phyloP scores from a whole-genome alignment of 2,888 invertebrate genomes.

The Scrobipalpa costella region DNA sequence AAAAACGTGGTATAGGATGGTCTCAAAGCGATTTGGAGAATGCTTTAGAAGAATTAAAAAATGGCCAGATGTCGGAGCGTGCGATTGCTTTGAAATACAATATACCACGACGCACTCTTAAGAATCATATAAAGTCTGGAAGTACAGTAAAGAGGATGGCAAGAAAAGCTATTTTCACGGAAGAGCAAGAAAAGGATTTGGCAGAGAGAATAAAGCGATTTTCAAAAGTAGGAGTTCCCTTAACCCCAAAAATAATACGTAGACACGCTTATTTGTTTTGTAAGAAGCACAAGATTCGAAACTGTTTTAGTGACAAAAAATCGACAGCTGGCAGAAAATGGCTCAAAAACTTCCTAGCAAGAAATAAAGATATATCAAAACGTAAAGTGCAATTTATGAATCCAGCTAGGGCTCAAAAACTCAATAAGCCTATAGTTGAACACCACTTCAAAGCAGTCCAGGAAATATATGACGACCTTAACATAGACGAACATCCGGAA shows the following conservation, averaged over 20 bases:
- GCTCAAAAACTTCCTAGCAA: conserved; percentile 31
- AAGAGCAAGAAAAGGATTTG: conserved; percentile 30
- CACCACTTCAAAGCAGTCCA: conserved; percentile 28
- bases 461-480: conserved; percentile 31
- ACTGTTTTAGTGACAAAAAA: conserved; percentile 30
- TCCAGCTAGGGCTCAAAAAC: conserved; percentile 33
- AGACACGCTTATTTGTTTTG: conserved; percentile 31
- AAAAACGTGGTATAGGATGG: no score
- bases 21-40: no score
- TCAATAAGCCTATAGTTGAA: conserved; percentile 32
- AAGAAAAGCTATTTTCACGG: conserved; percentile 29
- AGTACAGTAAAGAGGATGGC: conserved; percentile 26
- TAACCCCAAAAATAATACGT: conserved; percentile 27
- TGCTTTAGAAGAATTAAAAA: no score
- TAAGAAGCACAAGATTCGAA: conserved; percentile 27
- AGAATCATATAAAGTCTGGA: conserved; percentile 25
- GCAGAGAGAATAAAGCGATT: conserved; percentile 29
- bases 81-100: no score
- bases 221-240: conserved; percentile 23
- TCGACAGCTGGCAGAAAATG: conserved; percentile 30
- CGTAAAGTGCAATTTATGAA: conserved; percentile 33
- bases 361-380: conserved; percentile 28
- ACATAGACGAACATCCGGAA: conserved; percentile 33
- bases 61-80: no score
- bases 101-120: conserved; percentile 3